A percentile compares a stretch with the other conserved stretches of the same genome.
Conservation (phyloP, 2,888 invertebrate genomes). For the Halocaridina rubra region DNA sequence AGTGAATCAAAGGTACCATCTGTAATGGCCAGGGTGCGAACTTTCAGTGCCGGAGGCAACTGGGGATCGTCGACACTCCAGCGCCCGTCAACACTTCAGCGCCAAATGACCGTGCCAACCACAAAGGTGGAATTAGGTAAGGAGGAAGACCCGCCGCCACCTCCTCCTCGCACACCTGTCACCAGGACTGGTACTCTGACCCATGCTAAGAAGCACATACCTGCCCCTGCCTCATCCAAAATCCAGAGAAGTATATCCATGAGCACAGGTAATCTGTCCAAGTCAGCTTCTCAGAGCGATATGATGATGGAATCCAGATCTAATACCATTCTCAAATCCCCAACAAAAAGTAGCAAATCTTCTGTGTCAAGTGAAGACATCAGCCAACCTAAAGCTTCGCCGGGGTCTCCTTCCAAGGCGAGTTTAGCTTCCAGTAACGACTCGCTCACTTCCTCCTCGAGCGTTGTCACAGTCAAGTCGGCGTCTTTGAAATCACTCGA, state of each 20-base stretch:
- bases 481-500: conserved; percentile 61
- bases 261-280: conserved; percentile 48
- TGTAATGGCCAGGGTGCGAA: conserved; percentile 39
- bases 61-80: conserved; percentile 27
- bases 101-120: conserved; percentile 51
- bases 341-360: conserved; percentile 45
- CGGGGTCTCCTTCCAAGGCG: conserved; percentile 60
- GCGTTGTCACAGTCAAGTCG: conserved; percentile 65
- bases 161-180: conserved; percentile 48
- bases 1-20: conserved; percentile 8
- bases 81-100: conserved; percentile 46
- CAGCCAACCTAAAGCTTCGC: conserved; percentile 34
- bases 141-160: conserved; percentile 43
- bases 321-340: conserved; percentile 35
- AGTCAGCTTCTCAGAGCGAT: conserved; percentile 53
- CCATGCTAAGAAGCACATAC: conserved; percentile 23
- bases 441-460: conserved; percentile 65
- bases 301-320: conserved; percentile 11
- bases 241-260: conserved; percentile 46
- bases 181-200: conserved; percentile 36
- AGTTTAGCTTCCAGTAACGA: conserved; percentile 65
- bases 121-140: conserved; percentile 12
- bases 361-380: conserved; percentile 60
- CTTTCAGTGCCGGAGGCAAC: conserved; percentile 17
- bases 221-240: conserved; percentile 18